Evolutionary conservation across 2,888 invertebrate genomes (phyloP).

Genomic region (Volucella zonaria): DNA sequence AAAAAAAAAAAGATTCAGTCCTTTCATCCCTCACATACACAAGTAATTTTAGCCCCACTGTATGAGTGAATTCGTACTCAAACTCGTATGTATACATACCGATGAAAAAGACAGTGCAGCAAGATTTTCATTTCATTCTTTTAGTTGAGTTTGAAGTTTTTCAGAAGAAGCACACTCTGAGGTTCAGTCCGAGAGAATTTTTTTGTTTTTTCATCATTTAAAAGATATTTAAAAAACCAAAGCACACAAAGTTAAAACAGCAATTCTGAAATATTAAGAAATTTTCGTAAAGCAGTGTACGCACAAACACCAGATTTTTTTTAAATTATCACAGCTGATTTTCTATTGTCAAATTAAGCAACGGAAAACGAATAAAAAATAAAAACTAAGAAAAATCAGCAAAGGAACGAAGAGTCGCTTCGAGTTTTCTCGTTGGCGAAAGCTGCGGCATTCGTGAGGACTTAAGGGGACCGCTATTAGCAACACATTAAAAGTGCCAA

Average conservation of each 20-base stretch:
- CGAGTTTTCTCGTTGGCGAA: conserved; percentile 57
- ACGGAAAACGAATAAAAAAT: not conserved
- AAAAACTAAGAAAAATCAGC: conserved; percentile 16
- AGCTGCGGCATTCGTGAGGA: conserved; percentile 33
- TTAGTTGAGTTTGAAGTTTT: conserved; percentile 65
- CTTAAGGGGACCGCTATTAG: conserved; percentile 24
- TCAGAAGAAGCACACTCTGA: conserved; percentile 49
- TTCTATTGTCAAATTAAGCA: not conserved
- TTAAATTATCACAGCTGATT: not conserved
- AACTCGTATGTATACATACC: not conserved
- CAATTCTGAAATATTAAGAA: not conserved
- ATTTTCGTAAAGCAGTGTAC: conserved; percentile 2
- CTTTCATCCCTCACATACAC: conserved; percentile 21
- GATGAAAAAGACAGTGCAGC: not conserved
- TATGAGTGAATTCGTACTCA: conserved; percentile 4
- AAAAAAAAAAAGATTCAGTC: not conserved
- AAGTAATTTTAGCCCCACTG: not conserved
- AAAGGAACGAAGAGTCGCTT: conserved; percentile 40
- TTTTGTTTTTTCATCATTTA: conserved; percentile 40
- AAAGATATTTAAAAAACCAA: conserved; percentile 2
- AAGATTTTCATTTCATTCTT: conserved; percentile 22
- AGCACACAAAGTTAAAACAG: not conserved
- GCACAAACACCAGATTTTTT: not conserved
- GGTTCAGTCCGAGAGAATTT: not conserved
- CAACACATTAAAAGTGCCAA: conserved; percentile 53